Conservation (phyloP, 30 jellyfish, hydroid and myxozoan species). For the Aurelia coerulea region DNA sequence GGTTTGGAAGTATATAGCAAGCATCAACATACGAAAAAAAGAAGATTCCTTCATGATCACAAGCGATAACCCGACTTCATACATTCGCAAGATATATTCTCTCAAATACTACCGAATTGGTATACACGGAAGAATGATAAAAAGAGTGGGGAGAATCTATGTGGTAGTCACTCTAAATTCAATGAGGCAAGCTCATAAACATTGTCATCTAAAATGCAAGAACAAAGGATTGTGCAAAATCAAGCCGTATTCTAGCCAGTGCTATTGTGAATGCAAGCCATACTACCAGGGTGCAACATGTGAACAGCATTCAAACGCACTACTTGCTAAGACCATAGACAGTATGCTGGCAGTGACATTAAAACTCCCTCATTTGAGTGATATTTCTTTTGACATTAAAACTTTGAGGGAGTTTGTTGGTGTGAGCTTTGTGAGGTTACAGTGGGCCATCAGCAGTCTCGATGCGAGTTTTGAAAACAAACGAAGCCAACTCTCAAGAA, state of each 20-base stretch:
- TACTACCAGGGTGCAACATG: slow-evolving; percentile 14
- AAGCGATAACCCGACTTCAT: too few species aligned
- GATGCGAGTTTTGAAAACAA: not conserved
- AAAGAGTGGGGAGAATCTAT: not conserved
- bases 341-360: not conserved
- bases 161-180: slow-evolving; percentile 16
- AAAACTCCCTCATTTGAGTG: slow-evolving; percentile 13
- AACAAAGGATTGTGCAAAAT: slow-evolving; percentile 17
- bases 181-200: not conserved
- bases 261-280: not conserved
- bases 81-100: too few species aligned
- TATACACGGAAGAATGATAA: too few species aligned
- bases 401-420: slow-evolving; percentile 24
- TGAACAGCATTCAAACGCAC: not conserved
- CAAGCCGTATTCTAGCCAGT: not conserved
- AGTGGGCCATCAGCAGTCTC: not conserved
- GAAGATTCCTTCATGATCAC: not conserved
- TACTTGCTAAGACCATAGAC: slow-evolving; percentile 22
- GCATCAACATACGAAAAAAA: not conserved
- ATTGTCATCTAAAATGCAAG: slow-evolving; percentile 25
- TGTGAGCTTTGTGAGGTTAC: slow-evolving; percentile 3
- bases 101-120: too few species aligned
- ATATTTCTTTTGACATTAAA: slow-evolving; percentile 17
- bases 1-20: not conserved
- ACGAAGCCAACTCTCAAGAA: not conserved